These are phyloP conservation scores for Hoplodrina ambigua DNA, from an alignment of 2,888 invertebrate genomes.

Conservation along the genomic window DNA sequence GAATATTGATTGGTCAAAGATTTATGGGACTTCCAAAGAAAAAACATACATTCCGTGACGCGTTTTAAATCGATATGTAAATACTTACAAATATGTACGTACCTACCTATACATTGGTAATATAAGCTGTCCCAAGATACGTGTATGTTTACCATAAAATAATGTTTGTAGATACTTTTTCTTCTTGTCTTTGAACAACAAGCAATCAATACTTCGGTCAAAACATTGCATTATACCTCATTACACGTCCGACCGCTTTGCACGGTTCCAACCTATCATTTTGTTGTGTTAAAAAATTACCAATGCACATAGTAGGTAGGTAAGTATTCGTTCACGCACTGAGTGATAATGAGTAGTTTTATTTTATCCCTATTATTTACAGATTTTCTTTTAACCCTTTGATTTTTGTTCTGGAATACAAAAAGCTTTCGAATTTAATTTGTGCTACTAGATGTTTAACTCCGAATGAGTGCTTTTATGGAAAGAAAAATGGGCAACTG, in stretches of 20 bases:
- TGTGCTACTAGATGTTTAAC: neutral
- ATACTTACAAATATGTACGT: conserved; percentile 37
- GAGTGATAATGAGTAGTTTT: conserved; percentile 21
- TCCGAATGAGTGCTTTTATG: too few species aligned
- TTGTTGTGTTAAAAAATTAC: conserved; percentile 29
- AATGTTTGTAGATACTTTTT: conserved; percentile 22
- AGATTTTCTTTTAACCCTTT: neutral
- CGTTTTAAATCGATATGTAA: conserved; percentile 54
- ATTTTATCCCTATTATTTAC: conserved; percentile 9
- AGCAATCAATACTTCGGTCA: conserved; percentile 21
- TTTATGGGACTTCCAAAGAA: conserved; percentile 55
- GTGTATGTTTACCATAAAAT: conserved; percentile 17
- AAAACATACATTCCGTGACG: conserved; percentile 57
- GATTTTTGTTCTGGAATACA: neutral
- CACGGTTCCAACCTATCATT: conserved; percentile 25
- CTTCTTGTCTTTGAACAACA: neutral
- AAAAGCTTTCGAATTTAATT: neutral
- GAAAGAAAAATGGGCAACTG: too few species aligned
- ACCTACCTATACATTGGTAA: conserved; percentile 22
- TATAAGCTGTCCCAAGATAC: conserved; percentile 29
- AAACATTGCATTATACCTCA: conserved; percentile 36
- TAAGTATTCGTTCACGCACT: neutral
- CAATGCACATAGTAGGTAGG: conserved; percentile 16
- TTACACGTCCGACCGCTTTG: conserved; percentile 27
- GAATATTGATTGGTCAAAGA: conserved; percentile 54